Conservation (phyloP, 1,140 invertebrate genomes). For the Drosophila mayri region DNA sequence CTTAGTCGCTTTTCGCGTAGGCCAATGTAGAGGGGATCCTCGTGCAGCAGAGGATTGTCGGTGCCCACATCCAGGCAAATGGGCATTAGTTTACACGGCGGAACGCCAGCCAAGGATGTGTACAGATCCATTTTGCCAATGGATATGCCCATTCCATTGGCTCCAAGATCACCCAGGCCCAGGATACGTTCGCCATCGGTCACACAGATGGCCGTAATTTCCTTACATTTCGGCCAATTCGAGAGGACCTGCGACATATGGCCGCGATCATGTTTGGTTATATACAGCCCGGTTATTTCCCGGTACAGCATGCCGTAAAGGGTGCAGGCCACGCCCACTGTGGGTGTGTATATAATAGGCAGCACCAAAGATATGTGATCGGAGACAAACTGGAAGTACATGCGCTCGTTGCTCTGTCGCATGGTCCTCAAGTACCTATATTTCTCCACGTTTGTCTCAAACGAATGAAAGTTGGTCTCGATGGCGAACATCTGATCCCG, state of each 20-base stretch:
- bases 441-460: slow-evolving; percentile 92
- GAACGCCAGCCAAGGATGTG: slow-evolving; percentile 96
- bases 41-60: slow-evolving; percentile 92
- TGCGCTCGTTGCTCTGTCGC: slow-evolving; percentile 94
- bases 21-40: slow-evolving; percentile 98
- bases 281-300: slow-evolving; percentile 94
- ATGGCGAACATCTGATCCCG: slow-evolving; percentile 93
- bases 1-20: slow-evolving; percentile 92
- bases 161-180: slow-evolving; percentile 96
- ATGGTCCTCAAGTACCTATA: slow-evolving; percentile 93
- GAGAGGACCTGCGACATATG: slow-evolving; percentile 92
- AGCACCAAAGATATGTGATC: slow-evolving; percentile 96
- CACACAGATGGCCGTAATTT: slow-evolving; percentile 95
- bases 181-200: slow-evolving; percentile 98
- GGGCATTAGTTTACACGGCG: slow-evolving; percentile 95
- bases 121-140: slow-evolving; percentile 98
- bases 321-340: slow-evolving; percentile 91
- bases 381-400: slow-evolving; percentile 96
- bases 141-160: slow-evolving; percentile 98
- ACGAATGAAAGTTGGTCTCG: slow-evolving; percentile 90
- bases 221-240: slow-evolving; percentile 85
- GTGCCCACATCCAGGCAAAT: slow-evolving; percentile 97
- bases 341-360: slow-evolving; percentile 86
- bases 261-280: slow-evolving; percentile 97
- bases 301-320: slow-evolving; percentile 69